A percentile compares a stretch with the other conserved stretches of the same genome.
Evolutionary conservation across 2,888 invertebrate genomes (phyloP).

Genomic region (Erebia ligea): DNA sequence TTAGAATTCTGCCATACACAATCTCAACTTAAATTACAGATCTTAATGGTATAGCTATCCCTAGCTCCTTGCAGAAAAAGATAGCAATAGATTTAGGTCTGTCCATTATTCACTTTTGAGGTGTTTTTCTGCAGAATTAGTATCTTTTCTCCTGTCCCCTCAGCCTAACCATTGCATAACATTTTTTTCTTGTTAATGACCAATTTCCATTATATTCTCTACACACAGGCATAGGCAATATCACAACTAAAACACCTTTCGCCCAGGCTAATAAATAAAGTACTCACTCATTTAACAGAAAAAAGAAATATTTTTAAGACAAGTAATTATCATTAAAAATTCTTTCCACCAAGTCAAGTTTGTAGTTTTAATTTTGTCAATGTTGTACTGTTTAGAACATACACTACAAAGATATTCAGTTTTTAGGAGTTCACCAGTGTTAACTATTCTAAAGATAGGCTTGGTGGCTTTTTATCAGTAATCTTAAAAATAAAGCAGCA

Average conservation of each 20-base stretch:
- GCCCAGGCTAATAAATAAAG: conserved; percentile 51
- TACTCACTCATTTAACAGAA: conserved; percentile 27
- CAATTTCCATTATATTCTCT: conserved; percentile 10
- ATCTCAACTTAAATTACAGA: too few species aligned
- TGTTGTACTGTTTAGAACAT: neutral
- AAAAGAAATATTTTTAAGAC: conserved; percentile 7
- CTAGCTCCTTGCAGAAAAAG: too few species aligned
- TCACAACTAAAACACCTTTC: conserved; percentile 79
- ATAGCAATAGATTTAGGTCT: too few species aligned
- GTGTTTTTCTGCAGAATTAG: too few species aligned
- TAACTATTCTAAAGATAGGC: neutral
- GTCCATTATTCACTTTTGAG: too few species aligned
- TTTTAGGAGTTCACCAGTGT: neutral
- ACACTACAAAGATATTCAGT: neutral
- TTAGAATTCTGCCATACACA: too few species aligned
- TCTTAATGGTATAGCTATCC: too few species aligned
- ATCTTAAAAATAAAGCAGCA: conserved; percentile 19
- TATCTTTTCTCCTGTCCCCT: too few species aligned
- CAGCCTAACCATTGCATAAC: too few species aligned
- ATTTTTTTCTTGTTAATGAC: neutral
- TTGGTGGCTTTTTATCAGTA: neutral
- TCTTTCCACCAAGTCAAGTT: neutral
- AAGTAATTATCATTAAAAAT: neutral
- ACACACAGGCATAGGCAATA: conserved; percentile 59
- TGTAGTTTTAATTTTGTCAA: neutral